A percentile compares a stretch with the other conserved stretches of the same genome.
Evolutionary conservation across 2,113 vertebrate genomes (phyloP).

Genomic region (Echinops telfairi): DNA sequence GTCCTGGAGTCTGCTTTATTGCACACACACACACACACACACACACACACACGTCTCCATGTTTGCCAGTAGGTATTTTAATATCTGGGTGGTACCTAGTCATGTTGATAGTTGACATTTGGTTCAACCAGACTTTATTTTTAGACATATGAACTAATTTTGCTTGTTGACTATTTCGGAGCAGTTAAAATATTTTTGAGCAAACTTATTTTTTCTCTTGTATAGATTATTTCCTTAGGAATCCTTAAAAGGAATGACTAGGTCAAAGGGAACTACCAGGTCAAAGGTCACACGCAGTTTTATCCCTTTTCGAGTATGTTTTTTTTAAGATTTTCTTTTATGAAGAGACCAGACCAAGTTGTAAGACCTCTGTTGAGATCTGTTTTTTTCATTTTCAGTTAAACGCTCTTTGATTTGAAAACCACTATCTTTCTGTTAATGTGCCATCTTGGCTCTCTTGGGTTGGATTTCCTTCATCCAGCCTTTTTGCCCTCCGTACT

Average conservation of each 20-base stretch:
- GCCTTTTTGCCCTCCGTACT: not conserved
- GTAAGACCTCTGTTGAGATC: not conserved
- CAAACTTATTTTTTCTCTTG: constrained; percentile 53
- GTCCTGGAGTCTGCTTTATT: not conserved
- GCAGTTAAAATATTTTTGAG: constrained; percentile 43
- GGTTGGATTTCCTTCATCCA: not conserved
- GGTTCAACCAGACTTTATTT: constrained; percentile 43
- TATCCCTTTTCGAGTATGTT: not conserved
- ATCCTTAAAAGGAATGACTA: not conserved
- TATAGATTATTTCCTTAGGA: constrained; percentile 29
- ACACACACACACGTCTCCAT: not conserved
- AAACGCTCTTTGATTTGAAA: not conserved
- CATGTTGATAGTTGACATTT: constrained; percentile 9
- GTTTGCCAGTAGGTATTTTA: constrained; percentile 28
- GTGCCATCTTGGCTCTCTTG: fast-evolving
- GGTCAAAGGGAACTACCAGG: not conserved
- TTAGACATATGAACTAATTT: constrained; percentile 65
- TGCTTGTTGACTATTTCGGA: constrained; percentile 38
- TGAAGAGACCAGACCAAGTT: not conserved
- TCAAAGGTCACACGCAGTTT: constrained; percentile 35
- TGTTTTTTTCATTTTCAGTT: not conserved
- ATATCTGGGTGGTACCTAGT: constrained; percentile 27
- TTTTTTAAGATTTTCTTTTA: not conserved
- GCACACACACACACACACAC: fast-evolving
- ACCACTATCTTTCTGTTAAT: not conserved